These are phyloP conservation scores for Chrosomus eos DNA, from an alignment of 2,797 vertebrate genomes.

Conservation along the genomic window DNA sequence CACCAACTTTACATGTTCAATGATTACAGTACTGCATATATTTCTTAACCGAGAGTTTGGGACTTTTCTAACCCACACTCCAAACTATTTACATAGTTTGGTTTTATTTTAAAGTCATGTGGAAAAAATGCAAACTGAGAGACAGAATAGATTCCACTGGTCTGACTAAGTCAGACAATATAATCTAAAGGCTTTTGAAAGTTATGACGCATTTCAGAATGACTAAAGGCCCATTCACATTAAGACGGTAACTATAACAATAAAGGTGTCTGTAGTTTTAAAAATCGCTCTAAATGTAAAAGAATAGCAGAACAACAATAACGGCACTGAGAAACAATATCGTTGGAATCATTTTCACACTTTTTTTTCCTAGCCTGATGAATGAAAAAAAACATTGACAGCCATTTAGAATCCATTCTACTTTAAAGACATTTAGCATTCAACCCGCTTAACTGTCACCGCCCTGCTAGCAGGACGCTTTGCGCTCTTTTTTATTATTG, in stretches of 20 bases:
- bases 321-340: background rate
- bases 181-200: background rate
- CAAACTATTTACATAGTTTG: background rate
- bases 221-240: background rate
- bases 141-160: background rate
- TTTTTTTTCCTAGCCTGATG: background rate
- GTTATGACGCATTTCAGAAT: background rate
- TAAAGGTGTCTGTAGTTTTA: background rate
- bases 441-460: no score
- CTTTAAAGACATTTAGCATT: background rate
- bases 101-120: no score
- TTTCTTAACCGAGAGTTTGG: background rate
- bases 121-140: background rate
- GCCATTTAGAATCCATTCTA: background rate
- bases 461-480: no score
- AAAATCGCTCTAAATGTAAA: background rate
- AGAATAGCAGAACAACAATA: background rate
- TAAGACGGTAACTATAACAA: background rate
- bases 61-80: conserved; percentile 7
- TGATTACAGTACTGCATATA: background rate
- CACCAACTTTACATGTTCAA: background rate
- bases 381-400: background rate
- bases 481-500: no score
- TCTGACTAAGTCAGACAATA: background rate
- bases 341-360: background rate